phyloP scores from a whole-genome alignment of 2,113 vertebrate species.

The Hymenochirus boettgeri region DNA sequence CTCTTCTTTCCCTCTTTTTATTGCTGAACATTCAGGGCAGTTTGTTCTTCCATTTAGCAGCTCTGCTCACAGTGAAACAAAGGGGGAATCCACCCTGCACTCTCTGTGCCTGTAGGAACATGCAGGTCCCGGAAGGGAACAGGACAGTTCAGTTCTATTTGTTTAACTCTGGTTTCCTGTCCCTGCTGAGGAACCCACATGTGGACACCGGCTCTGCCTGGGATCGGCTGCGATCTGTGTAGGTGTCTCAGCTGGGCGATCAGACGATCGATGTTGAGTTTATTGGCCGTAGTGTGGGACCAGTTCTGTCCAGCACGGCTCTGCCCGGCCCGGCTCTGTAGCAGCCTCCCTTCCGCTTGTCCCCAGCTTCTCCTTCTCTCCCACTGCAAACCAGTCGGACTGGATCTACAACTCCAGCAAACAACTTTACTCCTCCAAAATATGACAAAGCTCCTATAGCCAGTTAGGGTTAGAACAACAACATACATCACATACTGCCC shows the following conservation, averaged over 20 bases:
- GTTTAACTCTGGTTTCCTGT: constrained; percentile 14
- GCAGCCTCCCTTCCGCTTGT: constrained; percentile 31
- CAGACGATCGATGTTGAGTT: neutral
- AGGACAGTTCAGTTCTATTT: constrained; percentile 36
- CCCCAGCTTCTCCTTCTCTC: constrained; percentile 49
- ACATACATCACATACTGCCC: no score
- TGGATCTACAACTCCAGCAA: constrained; percentile 74
- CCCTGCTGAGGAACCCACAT: neutral
- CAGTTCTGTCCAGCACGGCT: constrained; percentile 11
- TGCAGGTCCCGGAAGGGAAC: constrained; percentile 46
- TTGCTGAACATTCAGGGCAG: neutral
- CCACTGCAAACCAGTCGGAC: constrained; percentile 79
- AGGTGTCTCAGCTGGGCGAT: neutral
- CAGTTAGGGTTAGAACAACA: constrained; percentile 55
- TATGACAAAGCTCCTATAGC: constrained; percentile 53
- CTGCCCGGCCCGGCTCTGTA: constrained; percentile 8
- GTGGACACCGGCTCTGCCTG: neutral
- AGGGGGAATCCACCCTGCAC: neutral
- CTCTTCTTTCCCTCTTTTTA: neutral
- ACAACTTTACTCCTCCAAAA: constrained; percentile 53
- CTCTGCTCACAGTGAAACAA: neutral
- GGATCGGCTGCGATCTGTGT: neutral
- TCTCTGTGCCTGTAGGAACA: constrained; percentile 16
- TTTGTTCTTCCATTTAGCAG: neutral
- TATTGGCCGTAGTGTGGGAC: neutral